Conservation (phyloP, 2,113 vertebrate genomes). For the Guaruba guarouba region DNA sequence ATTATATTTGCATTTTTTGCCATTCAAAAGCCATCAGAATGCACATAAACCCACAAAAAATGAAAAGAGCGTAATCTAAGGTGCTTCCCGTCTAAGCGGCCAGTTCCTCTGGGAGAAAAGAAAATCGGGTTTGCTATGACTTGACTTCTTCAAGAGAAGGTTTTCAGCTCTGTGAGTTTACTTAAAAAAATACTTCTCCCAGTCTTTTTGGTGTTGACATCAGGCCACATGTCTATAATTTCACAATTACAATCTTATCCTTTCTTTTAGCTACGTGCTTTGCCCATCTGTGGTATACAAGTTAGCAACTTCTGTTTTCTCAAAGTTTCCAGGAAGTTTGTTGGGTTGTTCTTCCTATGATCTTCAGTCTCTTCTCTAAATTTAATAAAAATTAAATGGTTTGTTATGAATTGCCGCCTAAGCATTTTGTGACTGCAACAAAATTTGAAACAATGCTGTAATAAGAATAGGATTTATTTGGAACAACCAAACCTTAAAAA, state of each 20-base stretch:
- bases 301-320: background rate
- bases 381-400: background rate
- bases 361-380: background rate
- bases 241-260: background rate
- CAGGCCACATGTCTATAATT: background rate
- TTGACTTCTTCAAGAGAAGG: background rate
- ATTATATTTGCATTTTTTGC: background rate
- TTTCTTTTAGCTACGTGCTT: background rate
- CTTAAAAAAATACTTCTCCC: background rate
- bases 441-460: background rate
- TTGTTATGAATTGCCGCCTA: background rate
- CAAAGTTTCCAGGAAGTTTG: background rate
- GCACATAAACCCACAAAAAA: background rate
- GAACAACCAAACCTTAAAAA: background rate
- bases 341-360: background rate
- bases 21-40: background rate
- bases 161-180: background rate
- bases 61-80: fast-evolving
- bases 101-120: background rate
- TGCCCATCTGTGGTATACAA: background rate
- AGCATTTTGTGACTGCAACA: background rate
- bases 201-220: background rate
- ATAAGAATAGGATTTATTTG: background rate
- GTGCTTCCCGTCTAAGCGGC: background rate
- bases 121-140: background rate